Conservation (phyloP, 2,888 invertebrate genomes). For the Drosophila peninsularis region DNA sequence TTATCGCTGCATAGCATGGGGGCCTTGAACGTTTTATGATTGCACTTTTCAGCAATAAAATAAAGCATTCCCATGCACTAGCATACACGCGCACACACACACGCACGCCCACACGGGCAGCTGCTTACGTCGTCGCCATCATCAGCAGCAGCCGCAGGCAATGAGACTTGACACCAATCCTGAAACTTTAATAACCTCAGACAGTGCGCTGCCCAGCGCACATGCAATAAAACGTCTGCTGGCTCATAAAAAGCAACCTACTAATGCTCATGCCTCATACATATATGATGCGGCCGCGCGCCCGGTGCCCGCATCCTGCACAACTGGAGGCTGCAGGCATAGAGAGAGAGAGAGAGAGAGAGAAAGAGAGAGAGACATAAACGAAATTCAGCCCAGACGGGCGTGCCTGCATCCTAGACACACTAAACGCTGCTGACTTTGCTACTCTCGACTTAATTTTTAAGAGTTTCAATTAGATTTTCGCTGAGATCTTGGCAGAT, state of each 20-base stretch:
- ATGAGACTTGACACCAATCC: conserved; percentile 65
- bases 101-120: not conserved
- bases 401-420: not conserved
- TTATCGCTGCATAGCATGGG: conserved; percentile 41
- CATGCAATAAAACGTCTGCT: conserved; percentile 70
- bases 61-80: conserved; percentile 39
- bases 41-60: conserved; percentile 77
- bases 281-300: conserved; percentile 1
- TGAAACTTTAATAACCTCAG: conserved; percentile 77
- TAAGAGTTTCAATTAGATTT: not conserved
- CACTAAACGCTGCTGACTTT: not conserved
- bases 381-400: not conserved
- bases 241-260: conserved; percentile 63
- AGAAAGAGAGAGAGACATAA: not conserved
- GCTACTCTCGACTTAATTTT: not conserved
- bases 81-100: conserved; percentile 8
- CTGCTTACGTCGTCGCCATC: conserved; percentile 30
- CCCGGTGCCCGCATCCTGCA: not conserved
- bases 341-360: not conserved
- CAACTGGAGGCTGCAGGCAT: conserved; percentile 12
- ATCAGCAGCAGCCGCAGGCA: conserved; percentile 52
- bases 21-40: conserved; percentile 77
- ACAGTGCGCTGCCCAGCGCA: conserved; percentile 59
- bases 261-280: conserved; percentile 19
- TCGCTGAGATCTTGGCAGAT: not conserved